These are phyloP conservation scores for Octodon degus DNA, from an alignment of 2,113 vertebrate genomes.

Conservation along the genomic window DNA sequence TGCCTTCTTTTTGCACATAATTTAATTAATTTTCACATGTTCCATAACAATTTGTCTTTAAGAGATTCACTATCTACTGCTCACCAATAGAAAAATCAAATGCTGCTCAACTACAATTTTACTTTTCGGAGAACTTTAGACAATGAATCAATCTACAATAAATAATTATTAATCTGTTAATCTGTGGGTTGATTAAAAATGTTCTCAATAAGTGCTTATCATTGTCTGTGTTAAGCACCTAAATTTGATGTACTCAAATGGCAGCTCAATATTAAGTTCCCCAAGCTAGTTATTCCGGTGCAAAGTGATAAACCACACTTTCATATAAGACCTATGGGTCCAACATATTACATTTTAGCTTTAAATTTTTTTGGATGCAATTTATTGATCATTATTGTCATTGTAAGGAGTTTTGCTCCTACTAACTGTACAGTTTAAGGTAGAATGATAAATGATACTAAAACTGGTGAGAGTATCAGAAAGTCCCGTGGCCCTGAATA, in stretches of 20 bases:
- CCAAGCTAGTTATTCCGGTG: background rate
- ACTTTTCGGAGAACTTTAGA: conserved; percentile 7
- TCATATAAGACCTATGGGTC: background rate
- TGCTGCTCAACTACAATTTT: background rate
- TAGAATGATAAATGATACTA: background rate
- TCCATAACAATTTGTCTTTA: background rate
- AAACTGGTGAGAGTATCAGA: background rate
- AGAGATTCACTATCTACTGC: background rate
- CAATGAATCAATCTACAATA: background rate
- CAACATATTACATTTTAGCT: background rate
- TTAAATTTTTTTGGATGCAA: background rate
- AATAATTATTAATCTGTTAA: background rate
- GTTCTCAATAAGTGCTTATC: background rate
- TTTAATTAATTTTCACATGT: conserved; percentile 19
- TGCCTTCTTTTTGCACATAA: background rate
- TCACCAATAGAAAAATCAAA: conserved; percentile 10
- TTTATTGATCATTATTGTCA: background rate
- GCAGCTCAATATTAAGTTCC: background rate
- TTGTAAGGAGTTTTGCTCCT: background rate
- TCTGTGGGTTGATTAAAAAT: background rate
- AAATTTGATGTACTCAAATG: background rate
- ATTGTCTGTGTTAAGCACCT: background rate
- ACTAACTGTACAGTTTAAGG: background rate
- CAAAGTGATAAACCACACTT: background rate
- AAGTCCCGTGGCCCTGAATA: background rate